These are phyloP conservation scores for Agriopis leucophaearia DNA, from an alignment of 2,888 invertebrate genomes.

Conservation along the genomic window DNA sequence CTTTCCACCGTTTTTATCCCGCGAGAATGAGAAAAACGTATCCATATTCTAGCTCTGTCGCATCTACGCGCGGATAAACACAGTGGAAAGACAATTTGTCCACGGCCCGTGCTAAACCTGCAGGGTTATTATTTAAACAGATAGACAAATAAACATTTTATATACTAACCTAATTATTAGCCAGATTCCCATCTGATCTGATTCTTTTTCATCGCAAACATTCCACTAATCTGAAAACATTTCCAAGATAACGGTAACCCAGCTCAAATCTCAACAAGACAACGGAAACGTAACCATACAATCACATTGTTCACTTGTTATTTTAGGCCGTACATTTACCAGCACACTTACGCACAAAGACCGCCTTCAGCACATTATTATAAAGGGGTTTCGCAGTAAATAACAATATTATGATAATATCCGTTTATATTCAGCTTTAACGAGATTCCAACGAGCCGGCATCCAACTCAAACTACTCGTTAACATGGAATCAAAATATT, in stretches of 20 bases:
- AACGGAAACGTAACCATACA: conserved; percentile 13
- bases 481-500: conserved; percentile 81
- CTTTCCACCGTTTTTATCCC: too few relatives aligned
- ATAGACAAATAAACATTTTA: too few relatives aligned
- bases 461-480: conserved; percentile 76
- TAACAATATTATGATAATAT: conserved; percentile 80
- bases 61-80: too few relatives aligned
- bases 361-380: conserved; percentile 37
- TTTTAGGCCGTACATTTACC: conserved; percentile 34
- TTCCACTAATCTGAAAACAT: conserved; percentile 7
- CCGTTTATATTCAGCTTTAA: conserved; percentile 73
- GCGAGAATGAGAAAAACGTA: too few relatives aligned
- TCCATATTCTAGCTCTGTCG: too few relatives aligned
- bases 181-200: too few relatives aligned
- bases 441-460: conserved; percentile 72
- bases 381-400: conserved; percentile 60
- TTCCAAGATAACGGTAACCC: neutral
- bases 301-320: conserved; percentile 28
- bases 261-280: conserved; percentile 22
- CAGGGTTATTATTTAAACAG: too few relatives aligned
- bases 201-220: neutral
- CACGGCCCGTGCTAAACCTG: too few relatives aligned
- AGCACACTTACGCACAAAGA: conserved; percentile 39
- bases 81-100: too few relatives aligned
- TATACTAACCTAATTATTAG: neutral